Evolutionary conservation across 2,113 vertebrate species (phyloP).

Genomic region (Oxygymnocypris stewartii): DNA sequence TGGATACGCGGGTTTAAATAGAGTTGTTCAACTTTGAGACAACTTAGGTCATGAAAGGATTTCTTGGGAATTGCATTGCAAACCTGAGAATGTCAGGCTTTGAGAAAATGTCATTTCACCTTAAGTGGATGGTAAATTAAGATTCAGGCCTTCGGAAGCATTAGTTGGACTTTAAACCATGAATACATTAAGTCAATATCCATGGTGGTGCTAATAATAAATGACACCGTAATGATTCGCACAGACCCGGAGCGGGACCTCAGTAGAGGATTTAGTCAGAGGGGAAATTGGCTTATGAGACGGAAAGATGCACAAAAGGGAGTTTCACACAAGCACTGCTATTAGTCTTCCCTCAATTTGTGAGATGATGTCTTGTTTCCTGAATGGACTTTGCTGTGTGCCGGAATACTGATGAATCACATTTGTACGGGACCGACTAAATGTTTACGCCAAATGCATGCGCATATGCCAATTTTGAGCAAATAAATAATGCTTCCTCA

Average conservation of each 20-base stretch:
- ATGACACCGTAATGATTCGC: slow-evolving; percentile 40
- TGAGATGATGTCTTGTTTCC: slow-evolving; percentile 56
- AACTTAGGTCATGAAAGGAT: slow-evolving; percentile 1
- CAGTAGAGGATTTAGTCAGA: slow-evolving; percentile 7
- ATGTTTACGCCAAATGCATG: background rate
- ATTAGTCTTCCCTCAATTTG: slow-evolving; percentile 61
- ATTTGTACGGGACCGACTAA: background rate
- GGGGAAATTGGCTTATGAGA: slow-evolving; percentile 49
- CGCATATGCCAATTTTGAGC: background rate
- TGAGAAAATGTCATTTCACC: slow-evolving; percentile 14
- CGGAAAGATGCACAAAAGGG: slow-evolving; percentile 3
- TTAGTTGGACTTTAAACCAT: slow-evolving; percentile 18
- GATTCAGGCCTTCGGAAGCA: background rate
- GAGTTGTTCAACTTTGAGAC: slow-evolving; percentile 9
- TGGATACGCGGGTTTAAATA: slow-evolving; percentile 27
- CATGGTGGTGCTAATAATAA: slow-evolving; percentile 30
- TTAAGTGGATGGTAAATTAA: background rate
- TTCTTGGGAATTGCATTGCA: slow-evolving; percentile 17
- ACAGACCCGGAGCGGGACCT: background rate
- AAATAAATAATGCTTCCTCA: background rate
- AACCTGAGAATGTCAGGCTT: background rate
- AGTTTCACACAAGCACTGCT: background rate
- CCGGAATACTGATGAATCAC: slow-evolving; percentile 51
- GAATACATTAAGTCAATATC: slow-evolving; percentile 44
- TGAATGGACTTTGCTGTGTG: slow-evolving; percentile 40